Conservation (phyloP, 2,797 vertebrate species). For the Naso thynnoides region DNA sequence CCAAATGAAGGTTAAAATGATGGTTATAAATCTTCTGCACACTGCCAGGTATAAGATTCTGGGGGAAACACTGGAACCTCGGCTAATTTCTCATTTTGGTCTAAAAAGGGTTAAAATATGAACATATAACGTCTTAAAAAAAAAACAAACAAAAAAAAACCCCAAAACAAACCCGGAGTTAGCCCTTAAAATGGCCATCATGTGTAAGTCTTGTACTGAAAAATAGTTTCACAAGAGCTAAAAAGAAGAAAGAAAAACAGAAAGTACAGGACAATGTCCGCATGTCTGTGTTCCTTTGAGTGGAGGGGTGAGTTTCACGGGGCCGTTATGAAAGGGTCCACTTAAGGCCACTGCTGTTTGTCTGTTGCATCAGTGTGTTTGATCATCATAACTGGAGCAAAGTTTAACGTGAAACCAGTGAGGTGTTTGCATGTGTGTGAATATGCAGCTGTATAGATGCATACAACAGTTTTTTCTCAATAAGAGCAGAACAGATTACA, state of each 20-base stretch:
- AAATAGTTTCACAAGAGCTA: not conserved
- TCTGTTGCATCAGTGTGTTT: conserved; percentile 74
- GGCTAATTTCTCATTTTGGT: not conserved
- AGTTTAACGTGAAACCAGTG: conserved; percentile 59
- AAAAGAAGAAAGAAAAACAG: not conserved
- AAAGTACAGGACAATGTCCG: not conserved
- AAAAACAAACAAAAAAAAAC: too few species aligned
- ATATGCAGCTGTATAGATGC: not conserved
- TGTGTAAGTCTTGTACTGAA: not conserved
- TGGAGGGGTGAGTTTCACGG: conserved; percentile 6
- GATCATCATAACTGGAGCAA: conserved; percentile 64
- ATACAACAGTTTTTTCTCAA: not conserved
- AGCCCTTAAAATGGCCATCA: not conserved
- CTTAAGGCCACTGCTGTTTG: conserved; percentile 59
- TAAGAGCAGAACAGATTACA: not conserved
- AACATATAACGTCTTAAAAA: too few species aligned
- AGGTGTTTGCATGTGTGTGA: not conserved
- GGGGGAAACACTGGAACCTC: not conserved
- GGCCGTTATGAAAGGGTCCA: conserved; percentile 55
- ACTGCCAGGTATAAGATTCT: not conserved
- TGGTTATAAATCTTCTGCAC: not conserved
- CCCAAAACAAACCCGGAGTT: too few species aligned
- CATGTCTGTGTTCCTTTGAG: too few species aligned
- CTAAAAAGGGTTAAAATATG: not conserved
- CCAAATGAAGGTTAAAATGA: not conserved